Evolutionary conservation across 2,888 invertebrate genomes (phyloP), one percentile per base, ranked within the genome.

Genomic region (Ophion ventricosus): DNA sequence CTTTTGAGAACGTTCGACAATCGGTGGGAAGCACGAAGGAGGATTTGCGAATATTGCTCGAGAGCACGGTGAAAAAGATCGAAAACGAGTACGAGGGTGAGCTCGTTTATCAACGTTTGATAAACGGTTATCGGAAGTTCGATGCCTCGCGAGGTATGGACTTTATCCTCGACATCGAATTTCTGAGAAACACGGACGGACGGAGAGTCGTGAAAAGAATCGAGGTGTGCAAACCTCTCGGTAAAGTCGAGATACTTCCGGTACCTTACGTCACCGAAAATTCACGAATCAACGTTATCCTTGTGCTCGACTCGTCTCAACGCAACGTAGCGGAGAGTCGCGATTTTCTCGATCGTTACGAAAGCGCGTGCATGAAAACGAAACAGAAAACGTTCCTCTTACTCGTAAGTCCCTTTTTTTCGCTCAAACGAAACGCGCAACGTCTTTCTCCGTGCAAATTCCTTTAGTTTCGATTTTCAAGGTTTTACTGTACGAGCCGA

Each of bases 261-360:
- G 97, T 98, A 92, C 99, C 98, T 0, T 99, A 99, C 94, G 99
- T 99, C 0, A 99, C 99, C 0, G 99, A 99, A 95, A 97, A 97
- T 93, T 96, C 97, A 7, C 95, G 97, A 87, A 95, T 99, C 4
- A 95, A 96, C 81, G 94, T 98, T 86, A 93, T 99, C 87, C 93
- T 98, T 86, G 96, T 97, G 0, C 94, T 97, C 3, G 95, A 95
- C 90, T 94, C 95, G 11, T 67, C 57, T 17, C 8, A n/a, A 89
- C 92, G 93, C 80, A 94, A 95, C 88, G 93, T 94, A 29, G 92
- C 94, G 1, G 95, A 95, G 74, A 95, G 96, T 3, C 92, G 95
- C 26, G 94, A 94, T 40, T 97, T 98, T 93, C 94, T 98, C 75
- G 94, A 95, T 49, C 95, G 96, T 80, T 98, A 97, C 93, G 95